Base-by-base conservation (phyloP, 2,888 invertebrate genomes). In the Sesamia inferens region DNA sequence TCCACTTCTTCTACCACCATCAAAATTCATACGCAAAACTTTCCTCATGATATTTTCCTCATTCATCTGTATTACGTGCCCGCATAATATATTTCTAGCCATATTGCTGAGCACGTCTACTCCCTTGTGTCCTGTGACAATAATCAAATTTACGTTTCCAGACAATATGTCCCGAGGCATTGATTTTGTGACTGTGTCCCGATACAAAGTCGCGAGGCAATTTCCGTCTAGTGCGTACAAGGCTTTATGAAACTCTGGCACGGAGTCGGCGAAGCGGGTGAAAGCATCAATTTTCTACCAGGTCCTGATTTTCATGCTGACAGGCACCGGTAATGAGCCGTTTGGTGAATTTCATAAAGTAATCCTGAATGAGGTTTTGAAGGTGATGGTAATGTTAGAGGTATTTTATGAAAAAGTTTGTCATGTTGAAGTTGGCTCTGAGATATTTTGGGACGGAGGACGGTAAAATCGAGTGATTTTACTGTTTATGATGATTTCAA, bases 221-320 rank as follows among this genome's bases (percentile, higher is more conserved):
- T 55, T 16, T 14, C n/a, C n/a, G 16, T n/a, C 54, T 16, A 65
- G n/a, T 54, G 10, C 10, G n/a, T 39, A 39, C 55, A n/a, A 22
- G n/a, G 55, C 55, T 16, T 65, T 73, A 76, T 63, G 44, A 71
- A 71, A 58, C 65, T 68, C 67, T 55, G 64, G 64, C 62, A 69
- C 48, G 31, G 47, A 14, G 42, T 24, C 48, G 39, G 58, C n/a
- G 8, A 67, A 61, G 65, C 39, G 68, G 58, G 64, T 61, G 74
- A 55, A 66, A 76, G 48, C 83, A 83, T 85, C 68, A 83, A 87
- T 87, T 85, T 78, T 70, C 64, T 64, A 61, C 67, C 54, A 68
- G 54, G 57, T 71, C 44, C 75, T 71, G 78, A 77, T 81, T 81
- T 81, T 58, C 62, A 67, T 68, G 66, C 62, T 77, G 68, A 70